These are phyloP conservation scores for Helobdella robusta DNA, from an alignment of 2,888 invertebrate genomes.

Conservation along the genomic window DNA sequence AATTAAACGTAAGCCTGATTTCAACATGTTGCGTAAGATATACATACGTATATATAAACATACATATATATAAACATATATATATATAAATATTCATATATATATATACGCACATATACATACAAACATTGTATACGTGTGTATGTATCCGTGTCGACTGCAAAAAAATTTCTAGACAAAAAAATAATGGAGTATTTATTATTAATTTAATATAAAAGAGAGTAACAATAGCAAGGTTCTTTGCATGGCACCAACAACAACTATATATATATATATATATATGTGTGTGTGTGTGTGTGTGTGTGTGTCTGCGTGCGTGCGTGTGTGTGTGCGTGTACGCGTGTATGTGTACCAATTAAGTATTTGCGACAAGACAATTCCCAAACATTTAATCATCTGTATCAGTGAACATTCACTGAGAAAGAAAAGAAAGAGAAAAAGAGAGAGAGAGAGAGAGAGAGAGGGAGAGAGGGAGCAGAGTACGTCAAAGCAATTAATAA, in stretches of 20 bases:
- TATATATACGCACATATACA: no score
- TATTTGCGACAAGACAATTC: not conserved
- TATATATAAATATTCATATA: no score
- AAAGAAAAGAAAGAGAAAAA: not conserved
- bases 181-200: not conserved
- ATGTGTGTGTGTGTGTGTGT: slow-evolving; percentile 23
- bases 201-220: not conserved
- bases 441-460: not conserved
- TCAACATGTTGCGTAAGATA: no score
- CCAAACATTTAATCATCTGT: not conserved
- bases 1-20: no score
- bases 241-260: not conserved
- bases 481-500: not conserved
- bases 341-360: slow-evolving; percentile 15
- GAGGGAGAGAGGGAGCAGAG: not conserved
- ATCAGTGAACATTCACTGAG: not conserved
- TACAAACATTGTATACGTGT: no score
- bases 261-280: not conserved
- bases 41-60: no score
- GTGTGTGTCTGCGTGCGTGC: not conserved
- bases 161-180: not conserved
- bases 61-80: no score
- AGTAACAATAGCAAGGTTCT: not conserved
- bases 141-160: slow-evolving; percentile 1
- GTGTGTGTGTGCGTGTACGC: slow-evolving; percentile 20